Base-by-base conservation (phyloP, 2,113 vertebrate species). In the Erythrolamprus reginae region DNA sequence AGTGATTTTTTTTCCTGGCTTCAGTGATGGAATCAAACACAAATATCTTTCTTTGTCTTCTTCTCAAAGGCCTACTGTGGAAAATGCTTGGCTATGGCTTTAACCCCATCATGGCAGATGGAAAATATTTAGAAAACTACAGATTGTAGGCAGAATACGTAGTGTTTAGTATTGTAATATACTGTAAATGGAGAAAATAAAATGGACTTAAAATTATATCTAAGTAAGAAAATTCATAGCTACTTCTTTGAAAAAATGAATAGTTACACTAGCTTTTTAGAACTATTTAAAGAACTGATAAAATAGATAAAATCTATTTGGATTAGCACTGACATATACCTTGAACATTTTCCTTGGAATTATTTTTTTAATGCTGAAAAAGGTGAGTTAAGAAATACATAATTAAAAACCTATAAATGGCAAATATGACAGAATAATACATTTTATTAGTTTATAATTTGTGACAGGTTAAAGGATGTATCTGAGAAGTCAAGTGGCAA, bases 401-500 rank as follows among this genome's bases (percentile, higher is more conserved):
- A 70, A 70, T 70, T 38, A 70, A 70, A 38, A 33, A 38, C 33
- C 5, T 70, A 2, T 33, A 90, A 90, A 52, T 53, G 87, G 38
- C 33, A 47, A 13, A 33, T 87, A 82, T 87, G 65, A 82, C 38
- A 55, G 61, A 87, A n/a, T 65, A n/a, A 65, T 65, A 10, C 10
- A 65, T n/a, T 90, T 65, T 12, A 23, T 90, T 23, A 87, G 55
- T 87, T 86, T 90, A 90, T 55, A 28, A 9, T 55, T 87, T 42
- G 42, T 87, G 51, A 33, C 65, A 90, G 85, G 50, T 87, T 77
- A 48, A 53, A 82, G 50, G 21, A 47, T 9, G 8, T 82, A 91
- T 91, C 51, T 87, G 58, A 82, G 65, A 87, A 87, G 28, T 91
- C 52, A 90, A 53, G 65, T 87, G 65, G 82, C 65, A 87, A 4